Conservation (phyloP, 2,888 invertebrate genomes). For the Tolmerus cingulatus region DNA sequence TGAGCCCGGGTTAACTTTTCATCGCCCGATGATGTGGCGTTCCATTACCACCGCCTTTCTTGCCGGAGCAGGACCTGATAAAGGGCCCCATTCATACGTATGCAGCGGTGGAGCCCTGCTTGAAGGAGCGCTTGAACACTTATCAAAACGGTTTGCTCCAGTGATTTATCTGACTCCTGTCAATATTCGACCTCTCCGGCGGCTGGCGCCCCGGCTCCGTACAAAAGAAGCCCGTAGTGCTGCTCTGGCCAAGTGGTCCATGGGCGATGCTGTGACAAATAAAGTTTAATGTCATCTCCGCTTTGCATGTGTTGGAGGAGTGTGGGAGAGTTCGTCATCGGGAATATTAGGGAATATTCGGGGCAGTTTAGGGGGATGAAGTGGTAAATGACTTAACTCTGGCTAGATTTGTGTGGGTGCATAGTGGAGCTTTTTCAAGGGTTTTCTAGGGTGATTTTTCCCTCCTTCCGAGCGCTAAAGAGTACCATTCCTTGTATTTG, state of each 20-base stretch:
- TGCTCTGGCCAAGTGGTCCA: not conserved
- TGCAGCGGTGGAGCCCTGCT: not conserved
- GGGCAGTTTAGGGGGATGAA: not conserved
- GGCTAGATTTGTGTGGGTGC: not conserved
- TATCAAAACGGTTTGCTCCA: slow-evolving; percentile 35
- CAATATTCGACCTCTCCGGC: slow-evolving; percentile 21
- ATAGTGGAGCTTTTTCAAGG: not conserved
- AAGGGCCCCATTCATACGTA: not conserved
- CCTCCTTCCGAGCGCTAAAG: not conserved
- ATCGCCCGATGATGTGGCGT: slow-evolving; percentile 18
- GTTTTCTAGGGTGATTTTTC: not conserved
- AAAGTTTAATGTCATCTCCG: slow-evolving; percentile 24
- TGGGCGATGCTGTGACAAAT: slow-evolving; percentile 14
- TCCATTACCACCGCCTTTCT: not conserved
- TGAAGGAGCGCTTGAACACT: slow-evolving; percentile 16
- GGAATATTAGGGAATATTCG: not conserved
- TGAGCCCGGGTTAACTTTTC: slow-evolving; percentile 11
- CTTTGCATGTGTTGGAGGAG: not conserved
- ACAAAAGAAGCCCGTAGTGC: not conserved
- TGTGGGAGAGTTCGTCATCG: not conserved
- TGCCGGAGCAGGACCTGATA: not conserved
- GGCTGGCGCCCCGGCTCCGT: not conserved
- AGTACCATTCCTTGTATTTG: not conserved
- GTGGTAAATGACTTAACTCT: slow-evolving; percentile 9
- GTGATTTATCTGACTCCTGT: slow-evolving; percentile 40